phyloP scores from a whole-genome alignment of 2,113 vertebrate species.

The Gallinago undulata region DNA sequence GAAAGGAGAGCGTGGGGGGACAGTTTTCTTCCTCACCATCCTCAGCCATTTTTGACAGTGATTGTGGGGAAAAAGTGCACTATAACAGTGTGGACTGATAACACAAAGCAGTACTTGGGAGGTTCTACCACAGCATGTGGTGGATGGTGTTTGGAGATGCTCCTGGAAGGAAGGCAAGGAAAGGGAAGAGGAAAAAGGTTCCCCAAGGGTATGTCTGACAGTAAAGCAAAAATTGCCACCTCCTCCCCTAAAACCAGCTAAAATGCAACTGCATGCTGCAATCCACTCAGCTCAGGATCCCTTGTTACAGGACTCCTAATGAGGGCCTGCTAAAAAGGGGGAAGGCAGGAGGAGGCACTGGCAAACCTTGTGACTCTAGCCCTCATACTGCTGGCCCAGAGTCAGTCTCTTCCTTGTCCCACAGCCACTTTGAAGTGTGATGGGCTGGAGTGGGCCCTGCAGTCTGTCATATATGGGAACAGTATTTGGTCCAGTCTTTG shows the following conservation, averaged over 20 bases:
- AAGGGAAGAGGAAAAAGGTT: neutral
- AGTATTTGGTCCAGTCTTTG: neutral
- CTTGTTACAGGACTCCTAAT: accelerated
- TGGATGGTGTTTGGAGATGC: neutral
- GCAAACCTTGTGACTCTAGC: neutral
- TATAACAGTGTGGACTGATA: neutral
- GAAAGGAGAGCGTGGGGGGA: accelerated
- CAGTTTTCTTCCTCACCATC: neutral
- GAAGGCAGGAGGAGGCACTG: neutral
- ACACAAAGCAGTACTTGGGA: neutral
- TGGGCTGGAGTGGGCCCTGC: neutral
- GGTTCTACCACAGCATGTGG: accelerated
- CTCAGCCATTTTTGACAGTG: neutral
- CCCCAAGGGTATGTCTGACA: neutral
- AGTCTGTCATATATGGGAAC: neutral
- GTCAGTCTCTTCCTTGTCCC: neutral
- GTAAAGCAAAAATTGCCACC: neutral
- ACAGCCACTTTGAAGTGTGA: neutral
- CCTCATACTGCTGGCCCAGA: neutral
- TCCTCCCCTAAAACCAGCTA: neutral
- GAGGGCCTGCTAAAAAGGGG: accelerated
- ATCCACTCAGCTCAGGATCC: neutral
- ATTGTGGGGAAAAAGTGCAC: neutral
- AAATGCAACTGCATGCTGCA: neutral
- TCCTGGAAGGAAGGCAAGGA: neutral